Evolutionary conservation across 2,113 vertebrate genomes (phyloP).

Genomic region (Symphodus melops): DNA sequence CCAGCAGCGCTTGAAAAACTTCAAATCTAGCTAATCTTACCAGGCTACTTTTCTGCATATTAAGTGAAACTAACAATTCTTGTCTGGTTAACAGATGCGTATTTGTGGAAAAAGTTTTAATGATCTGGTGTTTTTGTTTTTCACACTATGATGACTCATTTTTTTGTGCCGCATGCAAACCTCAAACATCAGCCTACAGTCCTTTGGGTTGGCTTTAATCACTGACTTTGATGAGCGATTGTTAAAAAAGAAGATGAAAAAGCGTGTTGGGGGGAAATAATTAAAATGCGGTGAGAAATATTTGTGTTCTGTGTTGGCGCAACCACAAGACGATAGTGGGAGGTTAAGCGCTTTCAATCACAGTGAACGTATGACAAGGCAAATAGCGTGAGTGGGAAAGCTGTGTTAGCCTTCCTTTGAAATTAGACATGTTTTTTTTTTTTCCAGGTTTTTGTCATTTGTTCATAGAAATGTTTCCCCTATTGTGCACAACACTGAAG

Average conservation of each 20-base stretch:
- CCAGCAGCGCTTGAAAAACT: constrained; percentile 37
- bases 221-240: constrained; percentile 24
- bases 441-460: no score
- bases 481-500: no score
- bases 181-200: constrained; percentile 36
- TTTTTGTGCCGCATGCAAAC: constrained; percentile 40
- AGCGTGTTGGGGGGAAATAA: constrained; percentile 5
- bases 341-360: constrained; percentile 29
- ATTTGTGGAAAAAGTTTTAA: constrained; percentile 40
- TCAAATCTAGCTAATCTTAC: constrained; percentile 36
- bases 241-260: constrained; percentile 39
- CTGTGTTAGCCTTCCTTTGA: background rate
- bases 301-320: constrained; percentile 20
- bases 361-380: constrained; percentile 14
- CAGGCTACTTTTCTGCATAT: constrained; percentile 21
- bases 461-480: no score
- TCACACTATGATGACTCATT: constrained; percentile 35
- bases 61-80: constrained; percentile 36
- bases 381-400: constrained; percentile 8
- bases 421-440: no score
- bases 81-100: constrained; percentile 58
- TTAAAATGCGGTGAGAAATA: constrained; percentile 42
- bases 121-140: constrained; percentile 40
- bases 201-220: background rate
- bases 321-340: constrained; percentile 10